These are phyloP conservation scores for Unio delphinus DNA, from an alignment of 2,888 invertebrate species.

Conservation along the genomic window DNA sequence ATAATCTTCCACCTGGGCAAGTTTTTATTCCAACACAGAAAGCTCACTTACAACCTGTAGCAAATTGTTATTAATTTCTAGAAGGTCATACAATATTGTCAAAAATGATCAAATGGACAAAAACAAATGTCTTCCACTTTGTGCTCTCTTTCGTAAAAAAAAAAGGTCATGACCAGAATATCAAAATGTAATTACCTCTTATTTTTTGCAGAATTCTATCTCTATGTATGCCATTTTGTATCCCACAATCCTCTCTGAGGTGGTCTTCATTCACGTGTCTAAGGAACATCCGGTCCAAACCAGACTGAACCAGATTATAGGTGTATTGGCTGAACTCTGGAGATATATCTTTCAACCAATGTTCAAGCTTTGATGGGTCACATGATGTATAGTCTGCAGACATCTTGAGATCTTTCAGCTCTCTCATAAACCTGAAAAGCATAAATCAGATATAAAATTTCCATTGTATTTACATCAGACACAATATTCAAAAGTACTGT, in stretches of 20 bases:
- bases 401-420: slow-evolving; percentile 92
- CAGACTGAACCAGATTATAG: slow-evolving; percentile 95
- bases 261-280: slow-evolving; percentile 90
- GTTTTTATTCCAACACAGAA: too few species aligned
- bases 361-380: slow-evolving; percentile 85
- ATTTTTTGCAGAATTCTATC: slow-evolving; percentile 91
- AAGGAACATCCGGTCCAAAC: slow-evolving; percentile 93
- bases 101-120: too few species aligned
- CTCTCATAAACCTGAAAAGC: slow-evolving; percentile 83
- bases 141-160: too few species aligned
- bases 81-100: too few species aligned
- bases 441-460: background rate
- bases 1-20: too few species aligned
- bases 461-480: background rate
- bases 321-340: slow-evolving; percentile 96
- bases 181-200: slow-evolving; percentile 74
- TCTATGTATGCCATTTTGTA: slow-evolving; percentile 94
- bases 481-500: too few species aligned
- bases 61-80: too few species aligned
- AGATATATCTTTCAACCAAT: slow-evolving; percentile 82
- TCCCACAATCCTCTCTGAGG: slow-evolving; percentile 89
- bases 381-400: slow-evolving; percentile 97
- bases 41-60: too few species aligned
- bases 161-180: too few species aligned
- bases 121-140: too few species aligned